Conservation (phyloP, 2,113 vertebrate genomes). For the Oncorhynchus gorbuscha region DNA sequence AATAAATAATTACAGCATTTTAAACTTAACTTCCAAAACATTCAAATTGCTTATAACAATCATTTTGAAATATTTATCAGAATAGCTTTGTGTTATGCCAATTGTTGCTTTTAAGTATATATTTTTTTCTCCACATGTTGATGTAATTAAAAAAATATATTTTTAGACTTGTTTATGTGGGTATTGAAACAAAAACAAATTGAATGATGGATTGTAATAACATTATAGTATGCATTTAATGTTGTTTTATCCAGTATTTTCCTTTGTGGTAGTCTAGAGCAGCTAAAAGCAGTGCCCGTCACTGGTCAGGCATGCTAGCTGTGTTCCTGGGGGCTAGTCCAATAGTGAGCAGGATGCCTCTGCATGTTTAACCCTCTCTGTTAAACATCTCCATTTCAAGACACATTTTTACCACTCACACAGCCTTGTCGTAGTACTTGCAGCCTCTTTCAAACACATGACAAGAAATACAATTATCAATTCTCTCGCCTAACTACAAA, state of each 20-base stretch:
- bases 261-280: neutral
- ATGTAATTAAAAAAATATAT: neutral
- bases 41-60: neutral
- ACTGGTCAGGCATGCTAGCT: constrained; percentile 2
- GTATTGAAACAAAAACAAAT: too few species aligned
- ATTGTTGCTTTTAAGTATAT: neutral
- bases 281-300: neutral
- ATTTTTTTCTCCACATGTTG: neutral
- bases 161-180: neutral
- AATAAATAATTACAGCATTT: neutral
- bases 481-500: neutral
- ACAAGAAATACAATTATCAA: neutral
- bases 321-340: too few species aligned
- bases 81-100: neutral
- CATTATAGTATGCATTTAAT: too few species aligned
- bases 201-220: too few species aligned
- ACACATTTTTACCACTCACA: neutral
- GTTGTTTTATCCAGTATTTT: too few species aligned
- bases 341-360: neutral
- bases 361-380: constrained; percentile 10
- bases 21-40: too few species aligned
- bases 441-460: neutral
- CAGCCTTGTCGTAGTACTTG: neutral
- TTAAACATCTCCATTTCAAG: neutral
- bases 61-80: too few species aligned